phyloP scores from a whole-genome alignment of 1,140 invertebrate species.

The Drosophila mojavensis region DNA sequence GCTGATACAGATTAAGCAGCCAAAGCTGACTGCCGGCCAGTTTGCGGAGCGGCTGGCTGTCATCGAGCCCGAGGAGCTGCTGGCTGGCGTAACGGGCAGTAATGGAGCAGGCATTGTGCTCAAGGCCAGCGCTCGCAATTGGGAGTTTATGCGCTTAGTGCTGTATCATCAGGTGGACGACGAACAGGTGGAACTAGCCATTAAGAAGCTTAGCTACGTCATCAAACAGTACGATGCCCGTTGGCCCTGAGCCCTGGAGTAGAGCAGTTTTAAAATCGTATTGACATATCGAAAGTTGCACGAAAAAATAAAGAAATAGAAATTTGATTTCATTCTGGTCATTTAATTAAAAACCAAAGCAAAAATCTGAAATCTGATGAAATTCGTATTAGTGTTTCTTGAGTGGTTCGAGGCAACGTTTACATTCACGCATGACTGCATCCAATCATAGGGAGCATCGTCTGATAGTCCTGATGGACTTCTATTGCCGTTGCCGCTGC shows the following conservation, averaged over 20 bases:
- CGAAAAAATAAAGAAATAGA: background rate
- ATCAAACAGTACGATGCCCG: constrained; percentile 85
- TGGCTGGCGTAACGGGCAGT: constrained; percentile 84
- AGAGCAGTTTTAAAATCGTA: background rate
- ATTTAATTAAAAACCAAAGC: constrained; percentile 69
- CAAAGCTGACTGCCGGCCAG: constrained; percentile 85
- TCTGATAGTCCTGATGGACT: constrained; percentile 50
- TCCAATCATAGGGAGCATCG: constrained; percentile 35
- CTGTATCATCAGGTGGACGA: constrained; percentile 88
- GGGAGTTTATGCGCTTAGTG: constrained; percentile 87
- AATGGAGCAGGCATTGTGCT: constrained; percentile 85
- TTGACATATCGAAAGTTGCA: background rate
- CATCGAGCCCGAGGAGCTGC: constrained; percentile 86
- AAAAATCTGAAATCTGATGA: constrained; percentile 27
- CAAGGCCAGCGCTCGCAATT: constrained; percentile 85
- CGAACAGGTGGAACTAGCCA: constrained; percentile 87
- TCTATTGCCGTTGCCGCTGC: constrained; percentile 12
- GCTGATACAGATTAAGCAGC: constrained; percentile 86
- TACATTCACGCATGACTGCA: constrained; percentile 75
- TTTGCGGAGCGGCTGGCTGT: constrained; percentile 86
- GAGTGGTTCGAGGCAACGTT: constrained; percentile 62
- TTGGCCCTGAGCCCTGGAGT: constrained; percentile 30
- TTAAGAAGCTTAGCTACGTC: constrained; percentile 87
- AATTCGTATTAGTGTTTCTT: constrained; percentile 72
- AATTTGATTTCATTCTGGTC: constrained; percentile 34